phyloP scores from a whole-genome alignment of 2,888 invertebrate genomes.

The Baronia brevicornis region DNA sequence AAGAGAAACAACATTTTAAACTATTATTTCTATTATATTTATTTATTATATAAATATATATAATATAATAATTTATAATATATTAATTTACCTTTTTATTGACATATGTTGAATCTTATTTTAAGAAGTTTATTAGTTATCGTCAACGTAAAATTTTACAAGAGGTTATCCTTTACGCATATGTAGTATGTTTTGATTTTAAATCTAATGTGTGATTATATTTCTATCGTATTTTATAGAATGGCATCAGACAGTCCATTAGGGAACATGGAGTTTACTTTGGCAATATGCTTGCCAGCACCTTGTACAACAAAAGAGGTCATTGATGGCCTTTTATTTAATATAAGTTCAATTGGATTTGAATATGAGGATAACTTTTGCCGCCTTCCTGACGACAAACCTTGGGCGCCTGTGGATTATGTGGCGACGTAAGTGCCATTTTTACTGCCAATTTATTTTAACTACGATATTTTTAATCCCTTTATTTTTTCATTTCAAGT shows the following conservation, averaged over 20 bases:
- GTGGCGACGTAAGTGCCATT: slow-evolving; percentile 39
- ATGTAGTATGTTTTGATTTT: not conserved
- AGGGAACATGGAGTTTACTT: slow-evolving; percentile 17
- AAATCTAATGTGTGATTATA: slow-evolving; percentile 6
- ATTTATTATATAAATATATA: too few species aligned
- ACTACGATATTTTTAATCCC: too few species aligned
- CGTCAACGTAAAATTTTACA: slow-evolving; percentile 6
- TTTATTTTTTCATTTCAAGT: too few species aligned
- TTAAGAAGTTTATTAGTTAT: too few species aligned
- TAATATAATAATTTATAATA: too few species aligned
- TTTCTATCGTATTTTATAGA: slow-evolving; percentile 34
- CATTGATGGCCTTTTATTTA: slow-evolving; percentile 21
- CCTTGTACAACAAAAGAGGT: slow-evolving; percentile 28
- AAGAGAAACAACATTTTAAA: too few species aligned
- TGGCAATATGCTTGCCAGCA: slow-evolving; percentile 34
- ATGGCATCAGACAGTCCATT: slow-evolving; percentile 13
- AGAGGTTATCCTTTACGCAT: not conserved
- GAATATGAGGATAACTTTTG: slow-evolving; percentile 34
- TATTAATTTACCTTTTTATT: too few species aligned
- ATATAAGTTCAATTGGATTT: slow-evolving; percentile 22
- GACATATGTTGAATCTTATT: too few species aligned
- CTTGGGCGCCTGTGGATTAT: slow-evolving; percentile 38
- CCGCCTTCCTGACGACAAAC: slow-evolving; percentile 46
- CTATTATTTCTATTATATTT: too few species aligned
- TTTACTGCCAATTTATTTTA: not conserved